These are phyloP conservation scores for Netelia inedita DNA, from an alignment of 2,888 invertebrate genomes.

Conservation along the genomic window DNA sequence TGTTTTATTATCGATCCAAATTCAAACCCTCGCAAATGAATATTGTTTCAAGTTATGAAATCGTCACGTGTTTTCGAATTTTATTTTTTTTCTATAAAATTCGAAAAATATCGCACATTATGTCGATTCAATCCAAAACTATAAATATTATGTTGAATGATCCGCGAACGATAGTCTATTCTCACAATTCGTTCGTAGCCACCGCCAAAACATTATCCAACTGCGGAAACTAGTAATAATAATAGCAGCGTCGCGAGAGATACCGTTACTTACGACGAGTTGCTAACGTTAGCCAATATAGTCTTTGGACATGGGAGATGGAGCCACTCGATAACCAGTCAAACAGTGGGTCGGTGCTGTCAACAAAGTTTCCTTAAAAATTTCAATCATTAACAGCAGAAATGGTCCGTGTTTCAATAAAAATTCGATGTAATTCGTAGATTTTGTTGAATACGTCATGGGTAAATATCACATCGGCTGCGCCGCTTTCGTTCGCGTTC, in stretches of 20 bases:
- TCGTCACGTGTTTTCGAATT: too few relatives aligned
- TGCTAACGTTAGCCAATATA: constrained; percentile 74
- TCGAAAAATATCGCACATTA: too few relatives aligned
- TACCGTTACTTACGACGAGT: constrained; percentile 64
- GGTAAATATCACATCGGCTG: constrained; percentile 76
- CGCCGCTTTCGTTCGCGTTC: constrained; percentile 74
- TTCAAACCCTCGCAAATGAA: too few relatives aligned
- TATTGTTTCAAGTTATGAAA: too few relatives aligned
- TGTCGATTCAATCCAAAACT: too few relatives aligned
- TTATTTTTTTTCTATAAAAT: too few relatives aligned
- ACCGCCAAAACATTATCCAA: constrained; percentile 28
- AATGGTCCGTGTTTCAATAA: not conserved
- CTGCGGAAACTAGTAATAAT: not conserved
- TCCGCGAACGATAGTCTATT: not conserved
- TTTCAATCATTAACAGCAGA: not conserved
- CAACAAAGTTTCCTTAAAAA: not conserved
- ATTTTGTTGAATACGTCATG: constrained; percentile 74
- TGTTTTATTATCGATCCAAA: too few relatives aligned
- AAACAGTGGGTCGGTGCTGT: constrained; percentile 72
- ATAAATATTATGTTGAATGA: too few relatives aligned
- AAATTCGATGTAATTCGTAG: constrained; percentile 54
- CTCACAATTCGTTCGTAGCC: constrained; percentile 52
- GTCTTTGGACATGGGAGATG: constrained; percentile 74
- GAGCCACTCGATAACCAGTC: constrained; percentile 75
- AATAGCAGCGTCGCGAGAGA: constrained; percentile 24